A percentile compares a stretch with the other conserved stretches of the same genome.
These are phyloP conservation scores for Phalacrocorax aristotelis DNA, from an alignment of 2,113 vertebrate species.

Conservation along the genomic window DNA sequence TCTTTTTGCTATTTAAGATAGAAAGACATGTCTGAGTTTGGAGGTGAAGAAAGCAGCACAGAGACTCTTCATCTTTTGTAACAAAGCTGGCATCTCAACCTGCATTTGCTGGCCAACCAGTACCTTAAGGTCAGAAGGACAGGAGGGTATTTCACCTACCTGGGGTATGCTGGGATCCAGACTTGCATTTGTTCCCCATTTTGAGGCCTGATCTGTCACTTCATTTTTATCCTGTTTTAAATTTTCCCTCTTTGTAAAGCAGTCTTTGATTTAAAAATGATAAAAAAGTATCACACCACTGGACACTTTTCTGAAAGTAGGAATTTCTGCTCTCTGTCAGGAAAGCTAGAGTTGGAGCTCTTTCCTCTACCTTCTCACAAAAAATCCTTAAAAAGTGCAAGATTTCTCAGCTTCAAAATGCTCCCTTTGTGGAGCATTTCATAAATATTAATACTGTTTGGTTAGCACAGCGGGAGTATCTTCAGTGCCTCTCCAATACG, in stretches of 20 bases:
- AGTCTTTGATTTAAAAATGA: not conserved
- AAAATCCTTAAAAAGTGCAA: not conserved
- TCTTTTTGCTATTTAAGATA: not conserved
- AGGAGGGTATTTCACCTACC: not conserved
- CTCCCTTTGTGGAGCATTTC: not conserved
- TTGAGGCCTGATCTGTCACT: not conserved
- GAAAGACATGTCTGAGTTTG: not conserved
- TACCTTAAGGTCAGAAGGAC: not conserved
- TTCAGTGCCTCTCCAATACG: not conserved
- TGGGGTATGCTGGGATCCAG: not conserved
- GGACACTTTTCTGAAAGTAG: not conserved
- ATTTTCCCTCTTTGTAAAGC: not conserved
- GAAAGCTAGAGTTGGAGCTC: not conserved
- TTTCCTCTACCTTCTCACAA: not conserved
- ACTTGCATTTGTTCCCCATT: not conserved
- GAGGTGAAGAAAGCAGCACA: not conserved
- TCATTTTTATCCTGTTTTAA: not conserved
- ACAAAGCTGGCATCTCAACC: not conserved
- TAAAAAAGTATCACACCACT: not conserved
- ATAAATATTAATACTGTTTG: slow-evolving; percentile 22
- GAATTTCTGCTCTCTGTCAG: not conserved
- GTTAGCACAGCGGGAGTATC: not conserved
- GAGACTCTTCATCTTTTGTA: not conserved
- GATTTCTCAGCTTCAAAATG: not conserved
- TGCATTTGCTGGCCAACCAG: not conserved